Evolutionary conservation across 2,888 invertebrate species (phyloP), one percentile per base, ranked within the genome.

Genomic region (Agrilus cyanescens): DNA sequence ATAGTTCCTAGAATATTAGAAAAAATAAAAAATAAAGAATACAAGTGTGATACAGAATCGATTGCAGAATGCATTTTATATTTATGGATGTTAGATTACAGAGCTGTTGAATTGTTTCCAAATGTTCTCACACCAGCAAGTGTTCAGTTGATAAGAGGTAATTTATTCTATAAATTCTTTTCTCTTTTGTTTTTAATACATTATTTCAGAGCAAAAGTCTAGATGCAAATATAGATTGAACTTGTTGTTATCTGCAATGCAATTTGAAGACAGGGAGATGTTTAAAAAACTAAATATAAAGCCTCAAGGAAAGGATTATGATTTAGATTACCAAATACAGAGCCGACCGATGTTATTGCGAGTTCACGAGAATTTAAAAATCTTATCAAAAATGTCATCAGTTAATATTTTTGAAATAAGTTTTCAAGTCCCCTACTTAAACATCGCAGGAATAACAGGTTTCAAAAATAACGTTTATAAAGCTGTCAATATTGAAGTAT

Each of bases 21-120:
- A 37, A 51, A 59, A 41, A 49, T 61, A 14, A 30, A 54, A 38
- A 46, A 43, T 25, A 55, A 54, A 13, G 54, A 62, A 38, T 58
- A 59, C 40, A 49, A 52, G 18, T 50, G 51, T 12, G 56, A 62
- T 41, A 53, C 54, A 14, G 54, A 57, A 15, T 46, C 50, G 38
- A 49, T 69, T 3, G 44, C 65, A 6, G 65, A 67, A 47, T 58
- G 59, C 13, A 46, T 63, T 30, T 52, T 68, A 30, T 65, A 64
- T 46, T 53, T 70, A 40, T 69, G 69, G 69, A 66, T 68, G 48
- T 52, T 68, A 43, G 57, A 59, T 43, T 64, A 57, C 46, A 59
- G 56, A 44, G 52, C 61, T 12, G 47, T 53, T 29, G 55, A 58
- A 41, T 48, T 66, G n/a, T 48, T 66, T 44, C 54, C 57, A 33